Conservation (phyloP, 2,888 invertebrate genomes). For the Piscicola geometra region DNA sequence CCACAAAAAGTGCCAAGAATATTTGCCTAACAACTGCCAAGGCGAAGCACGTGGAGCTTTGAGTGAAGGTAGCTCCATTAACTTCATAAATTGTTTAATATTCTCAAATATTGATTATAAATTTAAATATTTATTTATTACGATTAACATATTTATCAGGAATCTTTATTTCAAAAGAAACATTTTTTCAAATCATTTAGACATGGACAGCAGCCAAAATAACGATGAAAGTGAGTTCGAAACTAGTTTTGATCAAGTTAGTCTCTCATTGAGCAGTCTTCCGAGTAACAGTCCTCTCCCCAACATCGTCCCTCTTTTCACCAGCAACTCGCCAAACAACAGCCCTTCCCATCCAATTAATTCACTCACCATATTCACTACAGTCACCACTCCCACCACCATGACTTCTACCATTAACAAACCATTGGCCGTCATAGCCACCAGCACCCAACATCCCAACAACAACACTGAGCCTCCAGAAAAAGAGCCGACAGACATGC, state of each 20-base stretch:
- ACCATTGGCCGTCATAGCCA: no score
- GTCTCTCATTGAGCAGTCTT: no score
- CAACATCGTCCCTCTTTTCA: not conserved
- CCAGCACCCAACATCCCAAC: no score
- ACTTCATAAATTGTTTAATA: no score
- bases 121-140: not conserved
- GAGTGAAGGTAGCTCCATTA: no score
- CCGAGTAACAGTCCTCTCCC: not conserved
- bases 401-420: not conserved
- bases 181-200: not conserved
- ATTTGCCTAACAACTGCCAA: constrained; percentile 91
- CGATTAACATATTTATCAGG: not conserved
- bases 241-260: not conserved
- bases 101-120: not conserved
- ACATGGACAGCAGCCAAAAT: not conserved
- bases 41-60: constrained; percentile 46
- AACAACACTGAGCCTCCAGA: no score
- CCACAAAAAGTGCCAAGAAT: constrained; percentile 86
- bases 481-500: not conserved
- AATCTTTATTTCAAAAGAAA: not conserved
- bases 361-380: not conserved
- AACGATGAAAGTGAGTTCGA: not conserved
- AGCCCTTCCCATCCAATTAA: not conserved
- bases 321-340: not conserved
- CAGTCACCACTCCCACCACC: not conserved